A percentile compares a stretch with the other conserved stretches of the same genome.
phyloP scores from a whole-genome alignment of 2,113 vertebrate species.

The Eulemur rufifrons region DNA sequence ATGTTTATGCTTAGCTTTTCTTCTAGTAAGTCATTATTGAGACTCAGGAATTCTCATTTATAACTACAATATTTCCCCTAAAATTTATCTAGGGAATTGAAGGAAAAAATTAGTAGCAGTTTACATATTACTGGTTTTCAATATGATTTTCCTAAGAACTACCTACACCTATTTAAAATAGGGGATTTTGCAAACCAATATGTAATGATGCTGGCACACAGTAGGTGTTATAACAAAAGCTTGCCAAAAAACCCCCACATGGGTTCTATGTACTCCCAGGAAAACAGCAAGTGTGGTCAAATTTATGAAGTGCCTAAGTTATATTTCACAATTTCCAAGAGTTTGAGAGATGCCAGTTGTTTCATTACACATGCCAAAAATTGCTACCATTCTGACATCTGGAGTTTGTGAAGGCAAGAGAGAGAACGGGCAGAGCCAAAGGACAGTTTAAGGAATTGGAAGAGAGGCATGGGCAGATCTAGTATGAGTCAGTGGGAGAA shows the following conservation, averaged over 20 bases:
- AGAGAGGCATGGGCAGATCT: neutral
- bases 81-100: slow-evolving; percentile 6
- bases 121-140: slow-evolving; percentile 9
- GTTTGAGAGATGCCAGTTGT: slow-evolving; percentile 30
- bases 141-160: slow-evolving; percentile 14
- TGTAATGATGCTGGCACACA: neutral
- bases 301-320: slow-evolving; percentile 8
- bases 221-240: neutral
- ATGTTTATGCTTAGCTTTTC: neutral
- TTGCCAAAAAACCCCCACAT: neutral
- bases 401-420: neutral
- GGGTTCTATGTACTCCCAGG: slow-evolving; percentile 12
- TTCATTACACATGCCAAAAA: neutral
- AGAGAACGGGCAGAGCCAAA: neutral
- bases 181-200: neutral
- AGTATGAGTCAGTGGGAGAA: slow-evolving; percentile 26
- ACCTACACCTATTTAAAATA: slow-evolving; percentile 43
- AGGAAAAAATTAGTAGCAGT: neutral
- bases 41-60: slow-evolving; percentile 42
- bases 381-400: neutral
- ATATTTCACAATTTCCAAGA: slow-evolving; percentile 25
- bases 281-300: slow-evolving; percentile 48
- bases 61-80: neutral
- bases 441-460: neutral
- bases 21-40: neutral